Evolutionary conservation across 1,140 invertebrate genomes (phyloP).

Genomic region (Littorina saxatilis): DNA sequence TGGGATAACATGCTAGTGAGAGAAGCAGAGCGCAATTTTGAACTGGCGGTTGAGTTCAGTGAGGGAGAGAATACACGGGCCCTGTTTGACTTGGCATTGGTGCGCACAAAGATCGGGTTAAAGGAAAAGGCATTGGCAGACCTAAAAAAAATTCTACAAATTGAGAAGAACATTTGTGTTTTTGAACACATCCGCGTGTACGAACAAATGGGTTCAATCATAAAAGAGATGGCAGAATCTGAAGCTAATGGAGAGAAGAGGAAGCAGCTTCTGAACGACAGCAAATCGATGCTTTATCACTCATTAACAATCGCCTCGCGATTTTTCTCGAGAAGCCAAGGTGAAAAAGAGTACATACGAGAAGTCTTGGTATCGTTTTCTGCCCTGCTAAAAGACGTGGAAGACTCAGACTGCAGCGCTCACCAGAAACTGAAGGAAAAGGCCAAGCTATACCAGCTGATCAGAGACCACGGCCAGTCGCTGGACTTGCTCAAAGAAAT

Average conservation of each 20-base stretch:
- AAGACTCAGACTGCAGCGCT: neutral
- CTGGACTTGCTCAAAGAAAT: neutral
- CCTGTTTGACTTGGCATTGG: constrained; percentile 18
- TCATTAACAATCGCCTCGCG: neutral
- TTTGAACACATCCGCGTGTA: neutral
- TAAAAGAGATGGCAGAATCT: constrained; percentile 6
- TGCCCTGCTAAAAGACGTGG: neutral
- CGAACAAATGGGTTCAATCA: constrained; percentile 17
- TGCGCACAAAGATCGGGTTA: neutral
- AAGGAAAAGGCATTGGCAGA: neutral
- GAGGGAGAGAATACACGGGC: neutral
- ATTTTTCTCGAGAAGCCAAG: neutral
- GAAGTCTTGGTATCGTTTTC: neutral
- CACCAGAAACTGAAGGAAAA: neutral
- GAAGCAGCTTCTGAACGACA: neutral
- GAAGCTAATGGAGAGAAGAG: constrained; percentile 11
- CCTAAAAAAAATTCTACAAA: constrained; percentile 3
- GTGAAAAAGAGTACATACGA: neutral
- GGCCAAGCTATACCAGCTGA: neutral
- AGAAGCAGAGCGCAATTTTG: neutral
- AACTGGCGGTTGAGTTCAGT: constrained; percentile 16
- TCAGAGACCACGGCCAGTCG: neutral
- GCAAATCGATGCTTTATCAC: neutral
- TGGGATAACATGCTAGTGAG: neutral
- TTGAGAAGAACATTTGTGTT: neutral